Conservation (phyloP, 2,797 vertebrate genomes). For the Enteromius trimaculatus region DNA sequence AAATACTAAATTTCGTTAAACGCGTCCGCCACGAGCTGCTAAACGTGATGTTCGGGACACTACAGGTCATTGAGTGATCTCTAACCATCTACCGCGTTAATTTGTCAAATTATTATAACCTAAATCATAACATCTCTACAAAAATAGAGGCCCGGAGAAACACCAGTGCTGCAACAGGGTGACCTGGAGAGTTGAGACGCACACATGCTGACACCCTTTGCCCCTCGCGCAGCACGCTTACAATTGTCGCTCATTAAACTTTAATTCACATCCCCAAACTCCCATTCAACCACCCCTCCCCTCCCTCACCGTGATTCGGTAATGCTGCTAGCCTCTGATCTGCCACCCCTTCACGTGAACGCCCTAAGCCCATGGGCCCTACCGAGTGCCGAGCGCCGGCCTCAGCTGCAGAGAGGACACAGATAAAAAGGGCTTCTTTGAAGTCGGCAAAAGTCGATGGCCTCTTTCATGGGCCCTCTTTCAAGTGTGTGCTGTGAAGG, state of each 20-base stretch:
- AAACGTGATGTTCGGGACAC: constrained; percentile 13
- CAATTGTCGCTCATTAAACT: constrained; percentile 86
- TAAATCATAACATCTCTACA: constrained; percentile 34
- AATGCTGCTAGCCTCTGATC: constrained; percentile 82
- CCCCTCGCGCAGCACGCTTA: constrained; percentile 75
- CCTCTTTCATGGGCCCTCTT: constrained; percentile 83
- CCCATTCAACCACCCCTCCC: constrained; percentile 60
- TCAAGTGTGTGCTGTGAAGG: constrained; percentile 80
- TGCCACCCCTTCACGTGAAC: constrained; percentile 74
- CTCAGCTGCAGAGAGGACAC: constrained; percentile 78
- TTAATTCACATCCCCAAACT: constrained; percentile 74
- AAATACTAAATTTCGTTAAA: constrained; percentile 62
- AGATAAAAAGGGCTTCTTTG: constrained; percentile 78
- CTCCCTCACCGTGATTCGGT: constrained; percentile 65
- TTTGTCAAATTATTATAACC: constrained; percentile 19
- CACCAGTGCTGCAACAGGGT: constrained; percentile 34
- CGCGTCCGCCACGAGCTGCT: constrained; percentile 27
- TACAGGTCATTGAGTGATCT: constrained; percentile 21
- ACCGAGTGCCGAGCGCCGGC: constrained; percentile 73
- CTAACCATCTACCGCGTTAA: constrained; percentile 23
- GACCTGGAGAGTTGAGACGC: constrained; percentile 42
- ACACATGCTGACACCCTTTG: constrained; percentile 51
- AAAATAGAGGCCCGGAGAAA: constrained; percentile 16
- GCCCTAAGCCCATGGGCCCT: constrained; percentile 82
- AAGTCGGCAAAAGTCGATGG: constrained; percentile 84